A percentile compares a stretch with the other conserved stretches of the same genome.
Conservation (phyloP, 1,140 invertebrate species). For the Yoshiicerus persimilis region DNA sequence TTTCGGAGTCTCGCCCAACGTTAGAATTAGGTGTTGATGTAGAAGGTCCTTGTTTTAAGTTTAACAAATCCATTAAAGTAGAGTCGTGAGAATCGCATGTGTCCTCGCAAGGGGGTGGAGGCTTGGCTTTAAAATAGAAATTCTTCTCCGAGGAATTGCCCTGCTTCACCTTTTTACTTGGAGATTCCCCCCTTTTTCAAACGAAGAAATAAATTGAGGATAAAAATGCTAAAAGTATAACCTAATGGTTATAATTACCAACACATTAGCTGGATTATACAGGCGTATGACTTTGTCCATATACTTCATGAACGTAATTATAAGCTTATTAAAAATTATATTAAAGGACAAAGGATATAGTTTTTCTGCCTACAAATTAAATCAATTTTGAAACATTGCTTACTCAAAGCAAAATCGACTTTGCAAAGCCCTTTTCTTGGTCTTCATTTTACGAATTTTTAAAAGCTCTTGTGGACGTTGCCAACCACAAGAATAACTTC, state of each 20-base stretch:
- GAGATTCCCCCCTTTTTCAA: not conserved
- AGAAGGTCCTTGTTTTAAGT: not conserved
- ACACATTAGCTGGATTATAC: too few species aligned
- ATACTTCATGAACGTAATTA: too few species aligned
- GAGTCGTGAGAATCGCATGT: conserved; percentile 38
- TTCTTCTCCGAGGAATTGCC: not conserved
- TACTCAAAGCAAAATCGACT: conserved; percentile 58
- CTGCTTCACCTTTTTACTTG: conserved; percentile 8
- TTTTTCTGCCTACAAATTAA: not conserved
- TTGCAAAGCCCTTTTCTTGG: conserved; percentile 69
- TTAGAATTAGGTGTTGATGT: not conserved
- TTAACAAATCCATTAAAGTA: conserved; percentile 39
- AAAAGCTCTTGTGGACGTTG: conserved; percentile 52
- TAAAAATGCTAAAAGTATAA: not conserved
- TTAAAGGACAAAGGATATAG: not conserved
- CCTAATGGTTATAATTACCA: too few species aligned
- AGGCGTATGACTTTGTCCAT: not conserved
- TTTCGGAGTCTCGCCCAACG: not conserved
- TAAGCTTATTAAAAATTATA: too few species aligned
- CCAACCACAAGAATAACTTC: conserved; percentile 3
- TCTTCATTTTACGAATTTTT: conserved; percentile 66
- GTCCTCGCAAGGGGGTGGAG: conserved; percentile 27
- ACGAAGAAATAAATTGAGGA: not conserved
- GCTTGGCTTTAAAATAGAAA: not conserved
- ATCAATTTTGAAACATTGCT: not conserved